These are phyloP conservation scores for Ectropis grisescens DNA, from an alignment of 1,140 invertebrate genomes.

Conservation along the genomic window DNA sequence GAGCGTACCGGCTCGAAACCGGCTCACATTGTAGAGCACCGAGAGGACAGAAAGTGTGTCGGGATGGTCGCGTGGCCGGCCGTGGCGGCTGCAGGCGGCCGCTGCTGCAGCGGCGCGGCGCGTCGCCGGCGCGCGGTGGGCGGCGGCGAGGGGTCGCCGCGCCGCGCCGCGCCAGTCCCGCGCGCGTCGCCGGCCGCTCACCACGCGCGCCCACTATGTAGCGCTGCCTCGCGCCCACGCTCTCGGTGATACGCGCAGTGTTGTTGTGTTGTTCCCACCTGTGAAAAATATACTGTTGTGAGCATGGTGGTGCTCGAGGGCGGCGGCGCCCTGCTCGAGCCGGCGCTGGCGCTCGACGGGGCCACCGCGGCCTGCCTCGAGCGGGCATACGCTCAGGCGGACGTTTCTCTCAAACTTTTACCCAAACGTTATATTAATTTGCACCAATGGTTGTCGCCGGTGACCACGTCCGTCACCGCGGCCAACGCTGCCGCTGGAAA, in stretches of 20 bases:
- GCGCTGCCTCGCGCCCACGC: conserved; percentile 20
- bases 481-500: conserved; percentile 70
- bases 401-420: conserved; percentile 86
- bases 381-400: conserved; percentile 81
- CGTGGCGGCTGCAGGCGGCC: conserved; percentile 45
- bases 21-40: no score
- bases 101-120: no score
- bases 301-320: conserved; percentile 81
- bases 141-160: no score
- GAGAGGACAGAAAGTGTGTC: conserved; percentile 31
- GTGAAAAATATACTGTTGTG: conserved; percentile 24
- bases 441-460: conserved; percentile 88
- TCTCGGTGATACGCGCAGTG: conserved; percentile 32
- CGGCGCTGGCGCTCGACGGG: conserved; percentile 61
- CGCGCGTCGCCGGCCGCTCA: conserved; percentile 38
- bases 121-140: no score
- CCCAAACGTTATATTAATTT: conserved; percentile 90
- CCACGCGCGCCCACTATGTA: conserved; percentile 45
- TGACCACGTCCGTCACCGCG: conserved; percentile 66
- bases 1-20: no score
- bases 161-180: conserved; percentile 57
- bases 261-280: conserved; percentile 27
- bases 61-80: conserved; percentile 38
- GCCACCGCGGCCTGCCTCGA: conserved; percentile 72
- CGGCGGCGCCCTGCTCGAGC: conserved; percentile 71